Evolutionary conservation across 2,888 invertebrate genomes (phyloP), one percentile per base, ranked within the genome.

Genomic region (Gryllus longicercus): DNA sequence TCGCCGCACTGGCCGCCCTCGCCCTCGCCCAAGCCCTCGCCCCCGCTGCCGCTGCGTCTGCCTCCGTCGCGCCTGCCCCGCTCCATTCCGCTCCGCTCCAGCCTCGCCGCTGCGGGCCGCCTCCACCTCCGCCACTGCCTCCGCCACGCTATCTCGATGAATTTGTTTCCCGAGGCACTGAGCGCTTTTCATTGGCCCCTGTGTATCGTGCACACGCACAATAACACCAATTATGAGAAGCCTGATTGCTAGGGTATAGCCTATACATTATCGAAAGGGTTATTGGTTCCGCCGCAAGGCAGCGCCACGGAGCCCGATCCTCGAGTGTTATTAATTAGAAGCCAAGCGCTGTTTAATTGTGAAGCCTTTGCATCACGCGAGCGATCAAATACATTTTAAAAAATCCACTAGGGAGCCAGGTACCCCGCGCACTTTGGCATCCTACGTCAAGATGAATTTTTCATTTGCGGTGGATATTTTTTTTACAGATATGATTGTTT

Each of bases 161-260:
- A 63, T 63, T 63, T 63, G 63, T 63, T 63, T 63, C 63, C 63
- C 63, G 63, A 63, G 63, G 63, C 63, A 63, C 63, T 63, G 63
- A 63, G 63, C 63, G 63, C 63, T 63, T 63, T 63, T 63, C 63
- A 63, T 63, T 63, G 63, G 63, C 63, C 63, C 63, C 63, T 63
- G 63, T n/a, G n/a, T n/a, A 63, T 63, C 63, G 63, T 63, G 63
- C 63, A 63, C 63, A 63, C 63, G 63, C 63, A 63, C 63, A 63
- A 63, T 63, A 63, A 63, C 63, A 63, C 63, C 63, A 63, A 63
- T 63, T 63, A 63, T 63, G 63, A 63, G 63, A 63, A 63, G 63
- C 63, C 63, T 63, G 63, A 63, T 63, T 63, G 63, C 63, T 63
- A 63, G 63, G 63, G 63, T 63, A 63, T 63, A 63, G 63, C 63